A percentile compares a stretch with the other conserved stretches of the same genome.
Evolutionary conservation across 2,888 invertebrate genomes (phyloP).

Genomic region (Eilema caniola): DNA sequence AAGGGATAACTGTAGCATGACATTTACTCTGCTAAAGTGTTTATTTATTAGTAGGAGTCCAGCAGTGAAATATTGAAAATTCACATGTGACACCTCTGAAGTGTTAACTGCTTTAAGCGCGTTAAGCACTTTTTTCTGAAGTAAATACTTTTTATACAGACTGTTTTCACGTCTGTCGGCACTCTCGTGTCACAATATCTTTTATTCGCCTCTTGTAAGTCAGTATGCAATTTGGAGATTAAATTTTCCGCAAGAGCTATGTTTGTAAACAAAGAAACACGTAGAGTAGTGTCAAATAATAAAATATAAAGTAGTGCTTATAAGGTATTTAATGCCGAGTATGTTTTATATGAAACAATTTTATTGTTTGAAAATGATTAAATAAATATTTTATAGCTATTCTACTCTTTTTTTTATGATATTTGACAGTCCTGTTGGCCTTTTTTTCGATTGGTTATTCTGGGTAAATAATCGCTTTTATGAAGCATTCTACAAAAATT

Average conservation of each 20-base stretch:
- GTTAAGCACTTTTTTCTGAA: no score
- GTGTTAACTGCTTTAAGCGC: no score
- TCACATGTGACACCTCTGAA: no score
- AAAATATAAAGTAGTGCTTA: constrained; percentile 37
- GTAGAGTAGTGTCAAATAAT: constrained; percentile 14
- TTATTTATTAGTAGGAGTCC: neutral
- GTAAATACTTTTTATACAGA: no score
- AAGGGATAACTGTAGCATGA: neutral
- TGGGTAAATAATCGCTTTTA: no score
- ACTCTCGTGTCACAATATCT: no score
- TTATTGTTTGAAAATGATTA: constrained; percentile 65
- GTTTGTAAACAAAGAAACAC: neutral
- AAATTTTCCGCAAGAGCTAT: neutral
- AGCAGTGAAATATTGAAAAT: no score
- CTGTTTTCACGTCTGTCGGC: no score
- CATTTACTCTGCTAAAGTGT: neutral
- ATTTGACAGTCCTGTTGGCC: neutral
- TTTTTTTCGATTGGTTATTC: no score
- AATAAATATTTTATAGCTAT: constrained; percentile 75
- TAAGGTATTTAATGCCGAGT: constrained; percentile 67
- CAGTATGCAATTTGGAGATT: neutral
- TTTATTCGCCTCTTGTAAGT: no score
- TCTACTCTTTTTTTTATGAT: constrained; percentile 43
- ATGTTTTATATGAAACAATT: constrained; percentile 64
- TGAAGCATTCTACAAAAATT: no score